Conservation (phyloP, 2,113 vertebrate genomes). For the Gavia stellata region DNA sequence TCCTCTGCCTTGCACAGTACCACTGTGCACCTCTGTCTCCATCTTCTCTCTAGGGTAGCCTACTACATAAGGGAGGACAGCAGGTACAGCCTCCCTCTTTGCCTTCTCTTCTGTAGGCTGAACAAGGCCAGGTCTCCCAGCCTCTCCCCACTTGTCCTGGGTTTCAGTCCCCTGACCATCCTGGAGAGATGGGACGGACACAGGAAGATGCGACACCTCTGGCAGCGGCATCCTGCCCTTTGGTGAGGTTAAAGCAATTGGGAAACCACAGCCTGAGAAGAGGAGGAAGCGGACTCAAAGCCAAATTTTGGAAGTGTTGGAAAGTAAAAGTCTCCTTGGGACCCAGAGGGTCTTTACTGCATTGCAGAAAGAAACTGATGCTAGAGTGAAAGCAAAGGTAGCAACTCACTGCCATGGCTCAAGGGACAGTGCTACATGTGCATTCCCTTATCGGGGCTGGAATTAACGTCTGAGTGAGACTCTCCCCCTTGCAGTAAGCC, state of each 20-base stretch:
- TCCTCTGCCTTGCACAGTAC: neutral
- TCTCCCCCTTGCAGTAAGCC: neutral
- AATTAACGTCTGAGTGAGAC: neutral
- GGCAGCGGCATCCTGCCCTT: neutral
- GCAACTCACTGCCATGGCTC: neutral
- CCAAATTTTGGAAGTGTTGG: neutral
- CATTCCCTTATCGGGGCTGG: fast-evolving
- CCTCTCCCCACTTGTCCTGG: neutral
- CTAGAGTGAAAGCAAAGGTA: neutral
- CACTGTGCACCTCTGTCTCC: neutral
- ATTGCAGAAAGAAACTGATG: neutral
- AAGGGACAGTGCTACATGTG: fast-evolving
- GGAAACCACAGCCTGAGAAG: neutral
- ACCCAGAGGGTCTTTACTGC: neutral
- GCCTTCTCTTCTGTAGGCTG: neutral
- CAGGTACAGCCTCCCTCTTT: neutral
- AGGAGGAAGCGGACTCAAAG: neutral
- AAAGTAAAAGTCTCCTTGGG: neutral
- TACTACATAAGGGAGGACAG: neutral
- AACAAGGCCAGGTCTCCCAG: neutral
- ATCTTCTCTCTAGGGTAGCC: neutral
- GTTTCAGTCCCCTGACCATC: neutral
- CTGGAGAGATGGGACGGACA: neutral
- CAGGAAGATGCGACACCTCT: neutral
- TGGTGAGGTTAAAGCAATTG: neutral